phyloP scores from a whole-genome alignment of 2,888 invertebrate genomes.

The Tromatobia lineatoria region DNA sequence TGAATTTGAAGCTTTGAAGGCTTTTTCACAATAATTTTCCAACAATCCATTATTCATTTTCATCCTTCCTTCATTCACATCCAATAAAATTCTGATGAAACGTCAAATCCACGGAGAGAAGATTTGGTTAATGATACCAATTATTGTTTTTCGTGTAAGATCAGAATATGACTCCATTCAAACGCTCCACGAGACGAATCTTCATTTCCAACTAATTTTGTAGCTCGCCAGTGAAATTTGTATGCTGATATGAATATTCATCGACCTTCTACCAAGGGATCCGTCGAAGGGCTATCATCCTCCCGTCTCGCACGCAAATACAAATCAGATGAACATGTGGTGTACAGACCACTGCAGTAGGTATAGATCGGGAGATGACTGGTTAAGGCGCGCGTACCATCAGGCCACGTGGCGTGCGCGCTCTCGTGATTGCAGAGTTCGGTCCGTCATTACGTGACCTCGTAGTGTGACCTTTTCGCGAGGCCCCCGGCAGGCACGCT shows the following conservation, averaged over 20 bases:
- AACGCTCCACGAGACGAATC: background rate
- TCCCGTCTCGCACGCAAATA: slow-evolving; percentile 13
- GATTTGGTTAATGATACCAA: no score
- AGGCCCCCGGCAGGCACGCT: slow-evolving; percentile 78
- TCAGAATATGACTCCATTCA: background rate
- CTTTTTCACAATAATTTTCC: no score
- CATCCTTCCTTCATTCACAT: no score
- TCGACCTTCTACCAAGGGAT: background rate
- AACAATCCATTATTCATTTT: no score
- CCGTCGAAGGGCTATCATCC: slow-evolving; percentile 19
- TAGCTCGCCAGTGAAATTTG: background rate
- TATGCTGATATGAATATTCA: background rate
- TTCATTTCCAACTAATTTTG: background rate
- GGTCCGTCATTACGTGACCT: slow-evolving; percentile 83
- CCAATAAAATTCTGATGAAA: no score
- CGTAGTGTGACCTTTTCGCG: slow-evolving; percentile 79
- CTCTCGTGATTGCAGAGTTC: slow-evolving; percentile 84
- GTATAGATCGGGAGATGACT: slow-evolving; percentile 62
- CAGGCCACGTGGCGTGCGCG: slow-evolving; percentile 83
- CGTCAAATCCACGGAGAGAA: no score
- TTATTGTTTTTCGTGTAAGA: no score
- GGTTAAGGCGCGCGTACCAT: slow-evolving; percentile 71
- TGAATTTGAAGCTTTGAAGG: no score
- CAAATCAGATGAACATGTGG: slow-evolving; percentile 33
- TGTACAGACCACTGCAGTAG: slow-evolving; percentile 27